These are phyloP conservation scores for Alligator sinensis DNA, from an alignment of 2,113 vertebrate genomes.

Conservation along the genomic window DNA sequence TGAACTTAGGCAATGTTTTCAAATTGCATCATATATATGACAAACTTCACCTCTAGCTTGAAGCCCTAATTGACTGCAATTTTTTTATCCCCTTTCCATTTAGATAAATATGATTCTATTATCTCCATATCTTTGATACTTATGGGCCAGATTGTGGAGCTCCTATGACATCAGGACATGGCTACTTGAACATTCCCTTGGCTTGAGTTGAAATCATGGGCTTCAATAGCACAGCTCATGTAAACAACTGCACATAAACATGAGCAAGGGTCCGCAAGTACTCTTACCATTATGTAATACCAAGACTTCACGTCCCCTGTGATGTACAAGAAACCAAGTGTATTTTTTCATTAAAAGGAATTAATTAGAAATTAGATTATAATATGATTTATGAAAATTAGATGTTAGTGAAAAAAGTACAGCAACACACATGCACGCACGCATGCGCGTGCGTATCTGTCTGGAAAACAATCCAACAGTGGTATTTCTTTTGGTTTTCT, in stretches of 20 bases:
- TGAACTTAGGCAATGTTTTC: constrained; percentile 13
- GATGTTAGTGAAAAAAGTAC: not conserved
- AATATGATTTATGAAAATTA: not conserved
- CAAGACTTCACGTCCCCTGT: not conserved
- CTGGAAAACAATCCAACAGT: not conserved
- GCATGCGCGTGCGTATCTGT: too few relatives aligned
- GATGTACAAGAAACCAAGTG: not conserved
- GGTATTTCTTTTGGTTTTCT: not conserved
- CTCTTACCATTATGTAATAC: not conserved
- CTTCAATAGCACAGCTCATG: not conserved
- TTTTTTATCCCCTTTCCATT: constrained; percentile 27
- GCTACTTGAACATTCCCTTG: not conserved
- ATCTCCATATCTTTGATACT: not conserved
- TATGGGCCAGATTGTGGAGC: not conserved
- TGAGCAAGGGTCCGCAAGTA: not conserved
- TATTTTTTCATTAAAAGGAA: not conserved
- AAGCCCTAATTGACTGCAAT: constrained; percentile 30
- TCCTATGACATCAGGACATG: not conserved
- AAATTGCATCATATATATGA: not conserved
- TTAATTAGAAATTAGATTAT: not conserved
- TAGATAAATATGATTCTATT: not conserved
- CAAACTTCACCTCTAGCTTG: constrained; percentile 6
- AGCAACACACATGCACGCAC: too few relatives aligned
- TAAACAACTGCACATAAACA: not conserved
- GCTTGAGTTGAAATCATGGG: not conserved